Evolutionary conservation across 2,888 invertebrate species (phyloP), one percentile per base, ranked within the genome.

Genomic region (Pediacus dermestoides): DNA sequence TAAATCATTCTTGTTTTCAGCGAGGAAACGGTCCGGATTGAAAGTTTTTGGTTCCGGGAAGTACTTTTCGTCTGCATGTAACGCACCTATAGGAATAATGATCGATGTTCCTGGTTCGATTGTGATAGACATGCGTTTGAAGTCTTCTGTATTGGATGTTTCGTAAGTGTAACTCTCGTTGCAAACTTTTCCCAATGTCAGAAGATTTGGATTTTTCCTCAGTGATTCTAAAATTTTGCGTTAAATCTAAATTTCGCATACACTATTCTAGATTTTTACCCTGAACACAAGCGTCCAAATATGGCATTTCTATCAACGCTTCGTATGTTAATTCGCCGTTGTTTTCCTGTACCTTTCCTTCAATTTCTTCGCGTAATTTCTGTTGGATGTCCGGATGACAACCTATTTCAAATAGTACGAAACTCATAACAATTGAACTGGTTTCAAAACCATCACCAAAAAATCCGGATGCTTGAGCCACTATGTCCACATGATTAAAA

Each of bases 361-460:
- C 50, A 2, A 76, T 67, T 50, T 76, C 74, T 1, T 55, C 37
- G 9, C 71, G 57, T 1, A 71, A 45, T 34, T 61, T 70, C 1
- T 63, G 52, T 44, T 76, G 76, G 0, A 70, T 47, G 1, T 67
- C 55, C 1, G 61, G 67, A 50, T 75, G 67, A 2, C 62, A 53
- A 4, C 75, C 72, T 28, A 78, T 48, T 51, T 74, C 72, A 48
- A 66, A 75, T 4, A 74, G 53, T 0, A 65, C 60, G 40, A 66
- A 74, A 43, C 68, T 66, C 54, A 75, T 59, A 2, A 70, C 70
- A n/a, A 70, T 67, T 3, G 71, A 67, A 6, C 74, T 74, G 0
- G 77, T 75, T 56, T 77, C 77, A 38, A 71, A 75, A 1, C 77
- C 77, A 16, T 74, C 77, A 0, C 61, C 39, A 38, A 74, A 74